These are phyloP conservation scores for Patella ulyssiponensis DNA, from an alignment of 2,888 invertebrate species.

Conservation along the genomic window DNA sequence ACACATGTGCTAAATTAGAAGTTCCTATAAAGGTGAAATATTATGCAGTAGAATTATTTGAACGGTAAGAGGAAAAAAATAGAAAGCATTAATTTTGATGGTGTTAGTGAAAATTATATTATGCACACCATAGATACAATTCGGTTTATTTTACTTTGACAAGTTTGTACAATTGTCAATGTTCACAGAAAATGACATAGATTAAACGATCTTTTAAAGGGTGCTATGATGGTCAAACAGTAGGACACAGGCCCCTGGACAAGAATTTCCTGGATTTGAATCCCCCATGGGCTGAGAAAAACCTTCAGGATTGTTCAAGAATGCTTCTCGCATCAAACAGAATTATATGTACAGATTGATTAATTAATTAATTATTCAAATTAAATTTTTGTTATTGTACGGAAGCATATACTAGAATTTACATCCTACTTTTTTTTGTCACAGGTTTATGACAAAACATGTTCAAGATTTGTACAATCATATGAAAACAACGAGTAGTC, in stretches of 20 bases:
- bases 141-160: too few species aligned
- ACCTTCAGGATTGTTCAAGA: too few species aligned
- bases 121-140: too few species aligned
- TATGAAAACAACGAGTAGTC: conserved; percentile 45
- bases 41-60: conserved; percentile 67
- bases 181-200: too few species aligned
- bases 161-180: too few species aligned
- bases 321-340: too few species aligned
- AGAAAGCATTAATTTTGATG: not conserved
- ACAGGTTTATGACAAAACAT: conserved; percentile 69
- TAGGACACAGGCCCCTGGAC: too few species aligned
- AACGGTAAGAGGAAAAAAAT: conserved; percentile 52
- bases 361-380: not conserved
- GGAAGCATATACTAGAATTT: not conserved
- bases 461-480: conserved; percentile 61
- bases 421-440: conserved; percentile 13
- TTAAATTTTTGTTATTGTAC: not conserved
- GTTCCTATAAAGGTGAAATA: conserved; percentile 65
- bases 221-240: too few species aligned
- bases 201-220: too few species aligned
- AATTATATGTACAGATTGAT: not conserved
- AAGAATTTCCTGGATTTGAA: too few species aligned
- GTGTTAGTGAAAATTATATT: too few species aligned
- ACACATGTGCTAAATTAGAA: conserved; percentile 61
- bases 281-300: too few species aligned